Conservation (phyloP, 2,888 invertebrate species). For the Phortica okadai region DNA sequence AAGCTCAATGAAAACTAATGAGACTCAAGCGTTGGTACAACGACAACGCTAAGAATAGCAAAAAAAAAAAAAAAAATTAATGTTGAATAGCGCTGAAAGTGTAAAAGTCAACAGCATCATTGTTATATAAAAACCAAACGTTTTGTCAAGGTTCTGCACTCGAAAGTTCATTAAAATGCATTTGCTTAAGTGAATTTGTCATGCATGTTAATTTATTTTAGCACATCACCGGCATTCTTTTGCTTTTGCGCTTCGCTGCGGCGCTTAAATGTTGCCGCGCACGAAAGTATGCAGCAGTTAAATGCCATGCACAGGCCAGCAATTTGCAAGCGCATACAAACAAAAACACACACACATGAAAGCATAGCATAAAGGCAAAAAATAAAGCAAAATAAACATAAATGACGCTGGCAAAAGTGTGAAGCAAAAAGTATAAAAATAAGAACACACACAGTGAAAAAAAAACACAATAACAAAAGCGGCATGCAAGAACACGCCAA, state of each 20-base stretch:
- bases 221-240: neutral
- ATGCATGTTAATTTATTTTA: neutral
- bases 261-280: constrained; percentile 35
- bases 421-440: too few relatives aligned
- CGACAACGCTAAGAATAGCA: too few relatives aligned
- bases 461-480: too few relatives aligned
- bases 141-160: neutral
- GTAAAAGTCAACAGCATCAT: neutral
- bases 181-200: constrained; percentile 14
- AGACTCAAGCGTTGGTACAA: neutral
- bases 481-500: too few relatives aligned
- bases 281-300: constrained; percentile 50
- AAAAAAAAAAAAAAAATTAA: neutral
- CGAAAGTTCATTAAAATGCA: constrained; percentile 17
- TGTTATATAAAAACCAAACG: too few relatives aligned
- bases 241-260: neutral
- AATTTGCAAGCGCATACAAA: constrained; percentile 23
- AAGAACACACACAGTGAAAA: too few relatives aligned
- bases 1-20: constrained; percentile 2
- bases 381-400: neutral
- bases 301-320: constrained; percentile 25
- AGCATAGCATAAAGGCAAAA: constrained; percentile 9
- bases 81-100: neutral
- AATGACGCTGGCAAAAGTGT: neutral
- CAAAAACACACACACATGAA: constrained; percentile 16